Conservation (phyloP, 2,113 vertebrate species). For the Mastomys coucha region DNA sequence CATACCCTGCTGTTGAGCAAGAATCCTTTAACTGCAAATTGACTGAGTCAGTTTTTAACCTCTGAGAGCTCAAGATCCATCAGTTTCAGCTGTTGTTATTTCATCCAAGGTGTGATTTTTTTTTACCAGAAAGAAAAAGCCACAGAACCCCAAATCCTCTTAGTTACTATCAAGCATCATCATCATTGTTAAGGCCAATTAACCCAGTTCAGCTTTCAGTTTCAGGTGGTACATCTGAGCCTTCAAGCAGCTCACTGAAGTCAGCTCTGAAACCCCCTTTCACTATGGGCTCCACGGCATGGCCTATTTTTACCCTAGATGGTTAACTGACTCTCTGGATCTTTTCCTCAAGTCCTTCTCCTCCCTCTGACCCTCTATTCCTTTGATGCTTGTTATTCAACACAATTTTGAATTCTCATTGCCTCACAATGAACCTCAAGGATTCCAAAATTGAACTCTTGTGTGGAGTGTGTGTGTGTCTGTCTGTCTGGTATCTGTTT, state of each 20-base stretch:
- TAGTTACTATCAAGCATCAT: conserved; percentile 11
- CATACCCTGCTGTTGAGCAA: conserved; percentile 25
- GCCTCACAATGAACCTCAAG: not conserved
- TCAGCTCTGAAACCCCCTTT: not conserved
- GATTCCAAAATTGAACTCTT: conserved; percentile 35
- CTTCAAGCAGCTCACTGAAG: conserved; percentile 1
- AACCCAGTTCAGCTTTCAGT: not conserved
- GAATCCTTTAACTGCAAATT: conserved; percentile 58
- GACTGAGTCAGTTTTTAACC: conserved; percentile 66
- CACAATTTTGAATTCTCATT: not conserved
- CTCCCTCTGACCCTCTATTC: not conserved
- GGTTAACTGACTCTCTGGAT: not conserved
- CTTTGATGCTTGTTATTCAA: not conserved
- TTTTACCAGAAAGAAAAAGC: not conserved
- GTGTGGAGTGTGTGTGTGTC: not conserved
- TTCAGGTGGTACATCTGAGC: not conserved
- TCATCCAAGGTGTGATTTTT: conserved; percentile 39
- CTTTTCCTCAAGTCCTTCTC: not conserved
- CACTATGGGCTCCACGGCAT: not conserved
- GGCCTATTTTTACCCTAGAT: not conserved
- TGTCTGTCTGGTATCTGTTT: not conserved
- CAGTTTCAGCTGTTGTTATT: conserved; percentile 46
- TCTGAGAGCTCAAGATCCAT: conserved; percentile 38
- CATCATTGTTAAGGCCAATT: conserved; percentile 21
- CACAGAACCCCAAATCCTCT: conserved; percentile 26